Base-by-base conservation (phyloP, 2,888 invertebrate species). In the Stomorhina lunata region DNA sequence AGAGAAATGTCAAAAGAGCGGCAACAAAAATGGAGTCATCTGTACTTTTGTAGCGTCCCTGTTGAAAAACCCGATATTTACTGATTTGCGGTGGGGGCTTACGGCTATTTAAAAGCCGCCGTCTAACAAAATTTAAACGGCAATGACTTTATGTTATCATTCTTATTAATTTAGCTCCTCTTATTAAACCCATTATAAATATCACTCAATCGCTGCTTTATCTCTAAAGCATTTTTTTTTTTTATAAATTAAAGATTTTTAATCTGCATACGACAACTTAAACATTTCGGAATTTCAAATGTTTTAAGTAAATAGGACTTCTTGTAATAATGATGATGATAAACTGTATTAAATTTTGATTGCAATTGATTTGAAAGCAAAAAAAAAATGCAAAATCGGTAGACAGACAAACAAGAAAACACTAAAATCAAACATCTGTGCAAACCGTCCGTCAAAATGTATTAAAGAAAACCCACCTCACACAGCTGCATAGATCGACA, bases 401-500 rank as follows among this genome's bases (percentile, higher is more conserved):
- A 20, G 22, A 25, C 40, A 4, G 3, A 17, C 17, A 48, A 59
- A 22, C 48, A 40, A 25, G 45, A 45, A 15, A 40, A 40, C 40
- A 32, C 48, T 59, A 29, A 61, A 61, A 61, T 69, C 69, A 45
- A 78, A 80, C 80, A 80, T 75, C 75, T 80, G 80, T 65, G 75
- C 69, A 75, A n/a, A 66, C 43, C 68, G 73, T 68, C 61, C 34
- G 45, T 80, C 73, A 75, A 76, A 76, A 48, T 65, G 40, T 48
- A 71, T 69, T 57, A 63, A 65, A 55, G 45, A 37, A 57, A 69
- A 63, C 55, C 32, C 71, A 72, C 71, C 72, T 75, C 75, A 78
- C 53, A 81, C 78, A 81, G 78, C 78, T 82, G 81, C 65, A 61
- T 48, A 69, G n/a, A n/a, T n/a, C n/a, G n/a, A n/a, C n/a, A n/a